These are phyloP conservation scores for Xenopus petersii DNA, from an alignment of 2,797 vertebrate genomes.

Conservation along the genomic window DNA sequence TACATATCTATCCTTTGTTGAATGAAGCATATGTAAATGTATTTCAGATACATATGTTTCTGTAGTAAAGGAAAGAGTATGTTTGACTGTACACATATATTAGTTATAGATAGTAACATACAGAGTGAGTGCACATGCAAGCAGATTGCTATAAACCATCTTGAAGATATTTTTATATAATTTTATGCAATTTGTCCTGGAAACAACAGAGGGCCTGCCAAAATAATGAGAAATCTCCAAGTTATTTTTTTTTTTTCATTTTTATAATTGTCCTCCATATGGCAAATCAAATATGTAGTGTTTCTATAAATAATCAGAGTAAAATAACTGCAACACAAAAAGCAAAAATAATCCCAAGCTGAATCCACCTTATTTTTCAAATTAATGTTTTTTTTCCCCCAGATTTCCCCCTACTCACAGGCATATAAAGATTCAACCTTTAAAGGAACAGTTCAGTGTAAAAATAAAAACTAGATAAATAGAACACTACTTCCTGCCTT, in stretches of 20 bases:
- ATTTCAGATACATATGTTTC: conserved; percentile 1
- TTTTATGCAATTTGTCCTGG: conserved; percentile 20
- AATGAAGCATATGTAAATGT: neutral
- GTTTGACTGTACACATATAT: neutral
- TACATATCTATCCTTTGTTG: neutral
- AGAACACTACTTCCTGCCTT: too few relatives aligned
- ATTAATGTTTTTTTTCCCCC: neutral
- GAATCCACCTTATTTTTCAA: neutral
- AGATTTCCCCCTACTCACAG: neutral
- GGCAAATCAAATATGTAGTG: conserved; percentile 11
- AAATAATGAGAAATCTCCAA: conserved; percentile 14
- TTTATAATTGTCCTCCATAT: conserved; percentile 34
- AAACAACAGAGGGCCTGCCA: conserved; percentile 23
- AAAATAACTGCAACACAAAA: neutral
- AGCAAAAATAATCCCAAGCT: neutral
- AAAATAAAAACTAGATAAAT: too few relatives aligned
- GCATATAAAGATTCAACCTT: neutral
- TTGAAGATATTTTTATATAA: conserved; percentile 30
- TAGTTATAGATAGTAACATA: conserved; percentile 22
- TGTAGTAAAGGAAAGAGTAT: neutral
- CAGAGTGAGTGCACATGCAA: conserved; percentile 10
- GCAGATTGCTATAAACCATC: conserved; percentile 17
- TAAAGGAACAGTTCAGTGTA: too few relatives aligned
- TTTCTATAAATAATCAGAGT: conserved; percentile 20
- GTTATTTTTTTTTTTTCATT: conserved; percentile 18